Conservation (phyloP, 1,140 invertebrate species). For the Drosophila bipectinata region DNA sequence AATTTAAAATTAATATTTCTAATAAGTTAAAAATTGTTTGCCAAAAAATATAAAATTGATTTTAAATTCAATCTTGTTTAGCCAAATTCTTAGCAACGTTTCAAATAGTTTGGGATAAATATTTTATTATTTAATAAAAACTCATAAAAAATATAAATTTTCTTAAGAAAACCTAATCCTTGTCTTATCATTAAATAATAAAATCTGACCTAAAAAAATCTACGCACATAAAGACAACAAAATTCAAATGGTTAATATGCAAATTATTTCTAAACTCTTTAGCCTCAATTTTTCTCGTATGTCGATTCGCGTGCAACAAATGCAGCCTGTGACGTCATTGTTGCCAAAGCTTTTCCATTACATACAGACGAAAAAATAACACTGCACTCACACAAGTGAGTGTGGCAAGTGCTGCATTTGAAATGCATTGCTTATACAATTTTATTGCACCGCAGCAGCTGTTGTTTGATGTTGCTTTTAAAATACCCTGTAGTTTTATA, state of each 20-base stretch:
- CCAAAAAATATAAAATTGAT: too few relatives aligned
- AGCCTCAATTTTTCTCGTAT: background rate
- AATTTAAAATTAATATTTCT: too few relatives aligned
- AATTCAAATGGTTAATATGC: background rate
- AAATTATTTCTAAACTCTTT: background rate
- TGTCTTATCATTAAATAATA: background rate
- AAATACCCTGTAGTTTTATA: slow-evolving; percentile 19
- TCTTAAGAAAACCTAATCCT: background rate
- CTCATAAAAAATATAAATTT: background rate
- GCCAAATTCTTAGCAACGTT: too few relatives aligned
- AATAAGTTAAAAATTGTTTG: too few relatives aligned
- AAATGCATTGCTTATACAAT: slow-evolving; percentile 55
- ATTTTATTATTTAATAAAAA: too few relatives aligned
- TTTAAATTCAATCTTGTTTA: too few relatives aligned
- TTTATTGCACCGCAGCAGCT: slow-evolving; percentile 59
- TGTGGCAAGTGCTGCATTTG: slow-evolving; percentile 42
- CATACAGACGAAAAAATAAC: background rate
- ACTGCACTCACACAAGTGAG: background rate
- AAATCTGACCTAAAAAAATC: background rate
- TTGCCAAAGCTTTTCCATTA: slow-evolving; percentile 36
- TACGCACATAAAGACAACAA: background rate
- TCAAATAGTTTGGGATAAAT: too few relatives aligned
- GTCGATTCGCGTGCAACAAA: slow-evolving; percentile 60
- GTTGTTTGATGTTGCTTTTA: slow-evolving; percentile 44
- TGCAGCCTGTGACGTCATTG: slow-evolving; percentile 68